Percentiles rank a stretch among this genome's conserved stretches.
Conservation (phyloP, 2,888 invertebrate genomes). For the Drosophila emarginata region DNA sequence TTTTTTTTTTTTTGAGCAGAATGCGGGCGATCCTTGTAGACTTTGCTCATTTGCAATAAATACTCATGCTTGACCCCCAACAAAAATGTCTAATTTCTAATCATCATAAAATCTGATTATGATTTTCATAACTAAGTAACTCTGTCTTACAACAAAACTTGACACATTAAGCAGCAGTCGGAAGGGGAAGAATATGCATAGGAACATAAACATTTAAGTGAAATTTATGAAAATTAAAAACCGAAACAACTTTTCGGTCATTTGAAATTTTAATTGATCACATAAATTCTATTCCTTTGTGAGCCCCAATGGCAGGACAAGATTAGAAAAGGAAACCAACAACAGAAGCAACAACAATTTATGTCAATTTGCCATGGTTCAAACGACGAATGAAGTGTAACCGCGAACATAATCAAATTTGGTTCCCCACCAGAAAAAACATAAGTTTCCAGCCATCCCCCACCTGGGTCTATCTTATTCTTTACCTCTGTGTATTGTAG, state of each 20-base stretch:
- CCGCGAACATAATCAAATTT: slow-evolving; percentile 76
- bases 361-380: slow-evolving; percentile 56
- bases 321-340: slow-evolving; percentile 9
- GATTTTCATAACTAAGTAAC: slow-evolving; percentile 55
- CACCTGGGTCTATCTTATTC: background rate
- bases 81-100: slow-evolving; percentile 66
- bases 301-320: slow-evolving; percentile 12
- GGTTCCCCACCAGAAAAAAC: slow-evolving; percentile 25
- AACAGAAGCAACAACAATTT: slow-evolving; percentile 59
- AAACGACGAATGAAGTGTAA: slow-evolving; percentile 67
- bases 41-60: slow-evolving; percentile 70
- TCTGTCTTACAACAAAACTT: slow-evolving; percentile 36
- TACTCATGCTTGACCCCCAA: slow-evolving; percentile 47
- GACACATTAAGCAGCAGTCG: slow-evolving; percentile 67
- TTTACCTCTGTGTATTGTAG: background rate
- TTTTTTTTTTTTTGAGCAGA: slow-evolving; percentile 19
- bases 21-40: background rate
- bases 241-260: slow-evolving; percentile 70
- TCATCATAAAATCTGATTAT: slow-evolving; percentile 78
- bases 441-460: slow-evolving; percentile 46
- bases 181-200: slow-evolving; percentile 18
- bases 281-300: slow-evolving; percentile 68
- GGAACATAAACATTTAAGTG: slow-evolving; percentile 70
- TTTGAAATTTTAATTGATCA: slow-evolving; percentile 77
- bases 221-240: slow-evolving; percentile 82